Evolutionary conservation across 2,797 vertebrate genomes (phyloP).

Genomic region (Cryptoblepharus egeriae): DNA sequence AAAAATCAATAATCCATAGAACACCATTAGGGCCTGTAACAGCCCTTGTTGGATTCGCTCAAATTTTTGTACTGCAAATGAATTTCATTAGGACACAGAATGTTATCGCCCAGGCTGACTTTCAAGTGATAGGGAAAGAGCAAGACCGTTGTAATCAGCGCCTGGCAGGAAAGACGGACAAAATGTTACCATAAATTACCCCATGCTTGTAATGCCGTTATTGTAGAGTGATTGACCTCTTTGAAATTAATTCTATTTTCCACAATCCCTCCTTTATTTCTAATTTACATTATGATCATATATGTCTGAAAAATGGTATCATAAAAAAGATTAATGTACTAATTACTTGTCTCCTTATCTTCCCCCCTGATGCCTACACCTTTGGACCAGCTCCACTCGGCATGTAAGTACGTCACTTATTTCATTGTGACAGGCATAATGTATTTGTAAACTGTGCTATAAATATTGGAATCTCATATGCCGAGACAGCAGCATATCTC

Average conservation of each 20-base stretch:
- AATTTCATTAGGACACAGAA: constrained; percentile 94
- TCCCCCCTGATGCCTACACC: constrained; percentile 90
- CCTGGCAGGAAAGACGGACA: constrained; percentile 87
- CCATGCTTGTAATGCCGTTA: constrained; percentile 93
- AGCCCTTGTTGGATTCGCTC: constrained; percentile 83
- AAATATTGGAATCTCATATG: constrained; percentile 98
- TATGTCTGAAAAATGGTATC: constrained; percentile 99
- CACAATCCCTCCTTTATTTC: constrained; percentile 99
- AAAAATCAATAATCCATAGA: constrained; percentile 99
- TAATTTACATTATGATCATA: constrained; percentile 99
- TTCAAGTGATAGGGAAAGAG: constrained; percentile 89
- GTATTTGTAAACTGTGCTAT: constrained; percentile 99
- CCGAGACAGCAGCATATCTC: constrained; percentile 87
- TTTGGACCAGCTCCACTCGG: constrained; percentile 89
- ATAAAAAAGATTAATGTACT: constrained; percentile 99
- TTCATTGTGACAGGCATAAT: constrained; percentile 99
- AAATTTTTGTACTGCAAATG: constrained; percentile 92
- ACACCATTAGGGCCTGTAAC: constrained; percentile 96
- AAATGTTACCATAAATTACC: constrained; percentile 97
- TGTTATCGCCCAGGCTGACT: constrained; percentile 94
- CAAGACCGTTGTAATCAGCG: constrained; percentile 86
- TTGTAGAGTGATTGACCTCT: constrained; percentile 97
- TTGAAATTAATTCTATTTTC: constrained; percentile 99
- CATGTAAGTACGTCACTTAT: constrained; percentile 99
- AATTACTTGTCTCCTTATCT: constrained; percentile 99